phyloP scores from a whole-genome alignment of 2,888 invertebrate genomes.

The Ypsolopha sequella region DNA sequence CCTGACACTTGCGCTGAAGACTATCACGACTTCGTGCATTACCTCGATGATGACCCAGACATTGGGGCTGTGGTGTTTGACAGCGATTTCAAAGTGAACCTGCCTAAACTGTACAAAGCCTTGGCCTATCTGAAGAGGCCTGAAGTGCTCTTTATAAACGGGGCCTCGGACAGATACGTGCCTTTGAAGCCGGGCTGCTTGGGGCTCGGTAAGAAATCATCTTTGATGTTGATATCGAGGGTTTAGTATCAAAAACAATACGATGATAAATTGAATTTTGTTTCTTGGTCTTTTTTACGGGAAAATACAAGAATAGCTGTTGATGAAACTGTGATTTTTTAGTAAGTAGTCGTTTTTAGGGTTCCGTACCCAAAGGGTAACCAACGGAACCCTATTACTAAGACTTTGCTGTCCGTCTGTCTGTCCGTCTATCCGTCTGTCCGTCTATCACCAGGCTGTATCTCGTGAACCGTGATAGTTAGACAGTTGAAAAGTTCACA shows the following conservation, averaged over 20 bases:
- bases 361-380: no score
- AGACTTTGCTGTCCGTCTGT: no score
- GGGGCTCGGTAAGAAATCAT: constrained; percentile 38
- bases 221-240: constrained; percentile 3
- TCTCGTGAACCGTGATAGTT: no score
- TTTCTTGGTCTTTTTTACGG: not conserved
- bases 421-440: no score
- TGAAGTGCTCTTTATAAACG: constrained; percentile 63
- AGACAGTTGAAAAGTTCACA: no score
- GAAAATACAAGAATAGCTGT: not conserved
- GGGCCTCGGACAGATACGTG: constrained; percentile 54
- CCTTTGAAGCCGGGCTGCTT: constrained; percentile 31
- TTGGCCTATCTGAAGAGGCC: constrained; percentile 51
- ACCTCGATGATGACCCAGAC: constrained; percentile 42
- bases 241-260: not conserved
- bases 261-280: not conserved
- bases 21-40: constrained; percentile 32
- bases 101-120: constrained; percentile 61
- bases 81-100: constrained; percentile 58
- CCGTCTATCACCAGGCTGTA: no score
- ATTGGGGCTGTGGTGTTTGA: constrained; percentile 72
- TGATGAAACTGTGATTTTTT: no score
- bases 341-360: no score
- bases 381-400: no score
- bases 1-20: constrained; percentile 31